These are phyloP conservation scores for Beroe forskalii DNA, from an alignment of 37 sponge, comb jelly and placozoan genomes.

Conservation along the genomic window DNA sequence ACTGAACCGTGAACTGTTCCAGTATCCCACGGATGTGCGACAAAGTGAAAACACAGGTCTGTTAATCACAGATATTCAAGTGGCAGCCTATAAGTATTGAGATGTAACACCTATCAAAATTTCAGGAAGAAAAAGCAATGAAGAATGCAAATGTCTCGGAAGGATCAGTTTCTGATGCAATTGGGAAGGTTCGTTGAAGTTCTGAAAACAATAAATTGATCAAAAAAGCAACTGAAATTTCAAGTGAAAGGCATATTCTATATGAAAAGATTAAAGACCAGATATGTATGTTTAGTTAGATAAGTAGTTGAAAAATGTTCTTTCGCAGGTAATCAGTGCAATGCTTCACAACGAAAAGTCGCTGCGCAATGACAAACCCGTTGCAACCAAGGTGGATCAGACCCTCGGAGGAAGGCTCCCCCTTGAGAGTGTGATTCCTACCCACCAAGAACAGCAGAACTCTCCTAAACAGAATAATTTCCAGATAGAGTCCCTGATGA, in stretches of 20 bases:
- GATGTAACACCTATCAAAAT: too few species aligned
- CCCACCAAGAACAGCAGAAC: too few species aligned
- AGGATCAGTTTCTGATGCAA: conserved; percentile 30
- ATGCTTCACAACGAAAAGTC: conserved; percentile 16
- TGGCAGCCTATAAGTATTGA: too few species aligned
- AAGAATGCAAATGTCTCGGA: not conserved
- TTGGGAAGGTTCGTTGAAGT: not conserved
- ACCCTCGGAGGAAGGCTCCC: too few species aligned
- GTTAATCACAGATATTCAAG: too few species aligned
- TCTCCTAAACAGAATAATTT: conserved; percentile 46
- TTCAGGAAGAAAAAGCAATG: too few species aligned
- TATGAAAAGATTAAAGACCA: not conserved
- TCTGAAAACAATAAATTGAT: not conserved
- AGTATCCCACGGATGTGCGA: too few species aligned
- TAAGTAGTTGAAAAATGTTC: not conserved
- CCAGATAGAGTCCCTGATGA: conserved; percentile 64
- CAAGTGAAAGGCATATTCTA: not conserved
- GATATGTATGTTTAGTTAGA: not conserved
- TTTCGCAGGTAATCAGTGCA: conserved; percentile 38
- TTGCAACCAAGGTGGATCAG: too few species aligned
- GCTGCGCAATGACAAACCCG: too few species aligned
- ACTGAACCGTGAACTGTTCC: not conserved
- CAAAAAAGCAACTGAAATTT: not conserved
- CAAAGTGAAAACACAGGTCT: too few species aligned
- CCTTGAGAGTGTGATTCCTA: too few species aligned